phyloP scores from a whole-genome alignment of 2,888 invertebrate genomes.

The Drosophila leonis region DNA sequence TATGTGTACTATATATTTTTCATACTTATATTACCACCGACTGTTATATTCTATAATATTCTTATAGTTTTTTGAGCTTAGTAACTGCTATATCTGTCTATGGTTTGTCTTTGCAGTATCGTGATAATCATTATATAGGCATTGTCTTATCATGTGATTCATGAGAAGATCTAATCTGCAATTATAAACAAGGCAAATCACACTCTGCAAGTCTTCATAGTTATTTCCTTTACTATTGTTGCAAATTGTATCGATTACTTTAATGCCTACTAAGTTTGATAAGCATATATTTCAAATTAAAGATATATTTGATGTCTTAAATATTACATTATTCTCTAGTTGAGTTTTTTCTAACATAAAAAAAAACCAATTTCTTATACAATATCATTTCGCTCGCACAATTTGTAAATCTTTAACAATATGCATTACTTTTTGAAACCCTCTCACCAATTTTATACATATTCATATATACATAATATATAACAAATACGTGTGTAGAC shows the following conservation, averaged over 20 bases:
- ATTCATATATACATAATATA: not conserved
- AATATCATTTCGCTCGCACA: not conserved
- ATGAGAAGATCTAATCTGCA: too few species aligned
- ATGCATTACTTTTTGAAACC: conserved; percentile 1
- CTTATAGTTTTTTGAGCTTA: not conserved
- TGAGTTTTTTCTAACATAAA: too few species aligned
- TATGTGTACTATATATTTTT: too few species aligned
- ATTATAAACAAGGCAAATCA: not conserved
- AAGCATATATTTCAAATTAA: not conserved
- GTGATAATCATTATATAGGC: not conserved
- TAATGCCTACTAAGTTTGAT: not conserved
- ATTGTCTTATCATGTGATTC: too few species aligned
- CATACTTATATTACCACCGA: too few species aligned
- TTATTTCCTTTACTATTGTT: not conserved
- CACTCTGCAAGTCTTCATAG: not conserved
- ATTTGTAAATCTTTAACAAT: not conserved
- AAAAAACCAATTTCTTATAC: too few species aligned
- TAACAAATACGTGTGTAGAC: conserved; percentile 13
- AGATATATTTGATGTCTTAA: not conserved
- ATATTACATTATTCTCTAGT: too few species aligned
- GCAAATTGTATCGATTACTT: not conserved
- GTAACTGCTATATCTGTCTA: not conserved
- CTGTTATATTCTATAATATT: too few species aligned
- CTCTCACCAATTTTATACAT: not conserved
- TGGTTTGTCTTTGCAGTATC: not conserved